A percentile compares a stretch with the other conserved stretches of the same genome.
Evolutionary conservation across 2,113 vertebrate species (phyloP).

Genomic region (Tychaedon coryphoeus): DNA sequence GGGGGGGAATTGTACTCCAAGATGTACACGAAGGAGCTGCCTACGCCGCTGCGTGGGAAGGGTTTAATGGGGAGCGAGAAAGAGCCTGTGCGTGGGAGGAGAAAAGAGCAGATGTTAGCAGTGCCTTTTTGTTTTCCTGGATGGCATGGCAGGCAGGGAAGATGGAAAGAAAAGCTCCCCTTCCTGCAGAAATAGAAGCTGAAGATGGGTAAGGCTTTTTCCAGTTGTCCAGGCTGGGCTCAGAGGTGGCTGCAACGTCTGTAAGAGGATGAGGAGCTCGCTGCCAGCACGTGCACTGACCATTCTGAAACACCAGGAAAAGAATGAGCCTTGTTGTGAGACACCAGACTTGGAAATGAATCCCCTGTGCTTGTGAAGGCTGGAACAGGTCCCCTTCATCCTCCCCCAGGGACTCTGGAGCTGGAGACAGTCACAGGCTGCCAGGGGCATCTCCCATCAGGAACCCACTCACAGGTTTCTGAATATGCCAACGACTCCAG

Average conservation of each 20-base stretch:
- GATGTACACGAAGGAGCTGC: background rate
- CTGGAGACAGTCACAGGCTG: background rate
- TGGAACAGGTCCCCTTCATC: background rate
- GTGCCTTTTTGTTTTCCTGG: conserved; percentile 53
- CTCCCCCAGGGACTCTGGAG: background rate
- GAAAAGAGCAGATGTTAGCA: conserved; percentile 51
- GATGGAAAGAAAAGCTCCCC: background rate
- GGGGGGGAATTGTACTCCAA: background rate
- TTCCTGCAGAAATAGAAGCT: background rate
- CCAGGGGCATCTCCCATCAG: background rate
- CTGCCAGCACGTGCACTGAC: background rate
- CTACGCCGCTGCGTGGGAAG: conserved; percentile 41
- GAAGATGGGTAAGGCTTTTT: background rate
- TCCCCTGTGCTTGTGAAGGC: background rate
- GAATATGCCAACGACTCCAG: background rate
- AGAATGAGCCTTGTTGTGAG: background rate
- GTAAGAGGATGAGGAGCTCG: accelerated
- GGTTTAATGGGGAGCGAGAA: conserved; percentile 47
- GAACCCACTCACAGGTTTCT: background rate
- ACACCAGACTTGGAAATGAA: background rate
- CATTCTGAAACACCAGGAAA: background rate
- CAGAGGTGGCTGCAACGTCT: accelerated
- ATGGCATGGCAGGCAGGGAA: background rate
- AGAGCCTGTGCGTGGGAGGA: conserved; percentile 6
- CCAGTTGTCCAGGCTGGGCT: background rate